Evolutionary conservation across 2,888 invertebrate species (phyloP).

Genomic region (Drosophila gaucha): DNA sequence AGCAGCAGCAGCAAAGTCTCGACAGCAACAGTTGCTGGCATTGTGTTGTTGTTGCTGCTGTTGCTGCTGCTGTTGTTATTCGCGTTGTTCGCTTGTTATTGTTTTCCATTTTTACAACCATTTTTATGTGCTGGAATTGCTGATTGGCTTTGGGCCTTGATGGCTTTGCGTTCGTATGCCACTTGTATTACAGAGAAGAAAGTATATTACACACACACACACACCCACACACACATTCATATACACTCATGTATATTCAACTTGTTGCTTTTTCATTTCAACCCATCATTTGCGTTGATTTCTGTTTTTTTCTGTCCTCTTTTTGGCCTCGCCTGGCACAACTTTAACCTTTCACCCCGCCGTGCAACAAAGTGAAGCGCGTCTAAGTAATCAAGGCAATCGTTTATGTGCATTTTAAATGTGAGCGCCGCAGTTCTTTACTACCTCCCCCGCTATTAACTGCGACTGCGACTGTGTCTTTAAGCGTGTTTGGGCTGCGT

Average conservation of each 20-base stretch:
- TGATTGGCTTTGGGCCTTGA: slow-evolving; percentile 59
- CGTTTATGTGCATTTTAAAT: slow-evolving; percentile 70
- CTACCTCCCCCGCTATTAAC: not conserved
- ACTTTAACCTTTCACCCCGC: slow-evolving; percentile 60
- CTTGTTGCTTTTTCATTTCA: slow-evolving; percentile 67
- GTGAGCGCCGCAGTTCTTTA: slow-evolving; percentile 24
- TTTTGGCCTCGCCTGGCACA: slow-evolving; percentile 3
- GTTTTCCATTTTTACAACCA: slow-evolving; percentile 68
- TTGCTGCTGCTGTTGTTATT: slow-evolving; percentile 56
- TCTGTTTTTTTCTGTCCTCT: not conserved
- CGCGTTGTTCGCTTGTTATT: slow-evolving; percentile 56
- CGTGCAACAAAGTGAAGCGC: slow-evolving; percentile 50
- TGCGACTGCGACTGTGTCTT: slow-evolving; percentile 15
- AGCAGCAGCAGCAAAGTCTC: slow-evolving; percentile 43
- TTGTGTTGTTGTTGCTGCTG: slow-evolving; percentile 53
- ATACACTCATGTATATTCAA: slow-evolving; percentile 25
- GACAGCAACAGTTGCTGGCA: slow-evolving; percentile 70
- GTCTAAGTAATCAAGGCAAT: slow-evolving; percentile 67
- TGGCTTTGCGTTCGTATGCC: slow-evolving; percentile 28
- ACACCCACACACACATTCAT: not conserved
- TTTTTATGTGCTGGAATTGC: slow-evolving; percentile 68
- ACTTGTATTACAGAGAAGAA: slow-evolving; percentile 8
- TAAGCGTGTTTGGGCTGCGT: no score
- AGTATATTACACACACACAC: slow-evolving; percentile 12
- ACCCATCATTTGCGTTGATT: slow-evolving; percentile 11